These are phyloP conservation scores for Leptoteleia sp. DNA, from an alignment of 1,140 invertebrate species.

Conservation along the genomic window DNA sequence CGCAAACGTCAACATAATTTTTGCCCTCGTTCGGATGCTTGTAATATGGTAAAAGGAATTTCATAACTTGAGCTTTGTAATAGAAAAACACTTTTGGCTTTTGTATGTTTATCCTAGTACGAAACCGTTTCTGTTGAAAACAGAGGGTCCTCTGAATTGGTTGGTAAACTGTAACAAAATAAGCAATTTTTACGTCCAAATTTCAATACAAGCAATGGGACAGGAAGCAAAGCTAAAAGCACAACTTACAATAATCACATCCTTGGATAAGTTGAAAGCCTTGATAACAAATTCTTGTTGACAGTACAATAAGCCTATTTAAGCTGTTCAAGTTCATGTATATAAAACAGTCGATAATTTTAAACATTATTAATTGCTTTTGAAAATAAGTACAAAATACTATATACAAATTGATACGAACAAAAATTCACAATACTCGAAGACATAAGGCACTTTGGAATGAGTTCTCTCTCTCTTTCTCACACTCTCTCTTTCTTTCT, in stretches of 20 bases:
- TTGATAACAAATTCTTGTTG: slow-evolving; percentile 31
- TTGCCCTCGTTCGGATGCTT: slow-evolving; percentile 74
- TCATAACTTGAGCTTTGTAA: slow-evolving; percentile 83
- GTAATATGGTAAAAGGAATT: slow-evolving; percentile 84
- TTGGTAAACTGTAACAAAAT: slow-evolving; percentile 71
- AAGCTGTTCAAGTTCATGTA: slow-evolving; percentile 31
- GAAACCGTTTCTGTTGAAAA: slow-evolving; percentile 84
- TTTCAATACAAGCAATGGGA: no score
- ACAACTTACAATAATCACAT: slow-evolving; percentile 17
- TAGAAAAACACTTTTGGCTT: slow-evolving; percentile 86
- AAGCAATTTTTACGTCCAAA: no score
- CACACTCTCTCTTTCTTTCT: no score
- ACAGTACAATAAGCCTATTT: slow-evolving; percentile 22
- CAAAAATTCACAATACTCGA: slow-evolving; percentile 61
- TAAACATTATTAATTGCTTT: slow-evolving; percentile 44
- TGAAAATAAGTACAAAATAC: slow-evolving; percentile 76
- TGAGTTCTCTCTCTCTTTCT: slow-evolving; percentile 70
- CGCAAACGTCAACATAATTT: slow-evolving; percentile 73
- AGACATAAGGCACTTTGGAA: slow-evolving; percentile 80
- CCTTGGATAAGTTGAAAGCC: slow-evolving; percentile 4
- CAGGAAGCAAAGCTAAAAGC: no score
- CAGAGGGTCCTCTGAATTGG: slow-evolving; percentile 70
- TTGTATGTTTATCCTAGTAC: slow-evolving; percentile 88
- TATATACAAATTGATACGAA: slow-evolving; percentile 73
- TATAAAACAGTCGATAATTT: slow-evolving; percentile 67